Conservation (phyloP, 2,888 invertebrate genomes). For the Leptopilina myrica region DNA sequence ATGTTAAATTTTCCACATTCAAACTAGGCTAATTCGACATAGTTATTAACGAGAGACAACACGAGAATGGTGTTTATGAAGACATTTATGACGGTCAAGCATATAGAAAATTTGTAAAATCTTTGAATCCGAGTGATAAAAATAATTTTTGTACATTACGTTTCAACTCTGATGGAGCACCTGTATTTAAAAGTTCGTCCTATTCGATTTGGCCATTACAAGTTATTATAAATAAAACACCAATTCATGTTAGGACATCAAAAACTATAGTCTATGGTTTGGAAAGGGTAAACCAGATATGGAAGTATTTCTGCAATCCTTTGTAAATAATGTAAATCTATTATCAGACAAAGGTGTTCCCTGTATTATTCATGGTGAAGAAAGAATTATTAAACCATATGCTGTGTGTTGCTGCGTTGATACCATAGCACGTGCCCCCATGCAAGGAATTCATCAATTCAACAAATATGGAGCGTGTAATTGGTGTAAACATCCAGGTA, state of each 20-base stretch:
- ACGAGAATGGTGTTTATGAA: neutral
- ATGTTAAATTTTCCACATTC: too few species aligned
- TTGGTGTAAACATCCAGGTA: constrained; percentile 50
- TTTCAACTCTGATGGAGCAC: neutral
- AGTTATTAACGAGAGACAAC: neutral
- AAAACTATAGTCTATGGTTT: neutral
- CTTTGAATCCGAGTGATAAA: neutral
- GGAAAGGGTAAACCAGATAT: neutral
- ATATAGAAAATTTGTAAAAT: neutral
- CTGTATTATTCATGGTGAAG: neutral
- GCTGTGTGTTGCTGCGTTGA: constrained; percentile 48
- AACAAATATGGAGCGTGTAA: constrained; percentile 47
- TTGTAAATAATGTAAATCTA: neutral
- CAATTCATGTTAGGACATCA: neutral
- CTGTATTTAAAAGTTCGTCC: neutral
- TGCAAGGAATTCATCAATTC: constrained; percentile 45
- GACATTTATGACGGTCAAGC: neutral
- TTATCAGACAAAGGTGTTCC: neutral
- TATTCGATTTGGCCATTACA: neutral
- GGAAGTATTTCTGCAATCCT: neutral
- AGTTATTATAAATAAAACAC: neutral
- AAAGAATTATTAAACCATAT: too few species aligned
- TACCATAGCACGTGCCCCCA: constrained; percentile 37
- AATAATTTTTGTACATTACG: neutral
- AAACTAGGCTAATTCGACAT: too few species aligned